These are phyloP conservation scores for Acyrthosiphon pisum DNA, from an alignment of 1,140 invertebrate genomes.

Conservation along the genomic window DNA sequence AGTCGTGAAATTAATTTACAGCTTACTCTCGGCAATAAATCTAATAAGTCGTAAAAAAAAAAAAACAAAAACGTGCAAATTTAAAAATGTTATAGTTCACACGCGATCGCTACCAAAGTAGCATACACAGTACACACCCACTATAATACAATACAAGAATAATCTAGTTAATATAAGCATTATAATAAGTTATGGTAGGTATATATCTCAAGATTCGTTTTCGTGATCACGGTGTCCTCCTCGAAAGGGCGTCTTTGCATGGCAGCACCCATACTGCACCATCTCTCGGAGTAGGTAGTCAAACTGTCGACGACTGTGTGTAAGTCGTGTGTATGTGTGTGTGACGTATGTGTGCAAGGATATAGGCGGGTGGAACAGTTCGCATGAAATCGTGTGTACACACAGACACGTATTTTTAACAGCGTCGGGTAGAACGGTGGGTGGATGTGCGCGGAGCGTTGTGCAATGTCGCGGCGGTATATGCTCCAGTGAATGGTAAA, in stretches of 20 bases:
- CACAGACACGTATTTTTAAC: background rate
- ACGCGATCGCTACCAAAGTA: background rate
- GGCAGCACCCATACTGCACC: too few relatives aligned
- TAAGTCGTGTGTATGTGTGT: background rate
- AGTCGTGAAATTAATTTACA: background rate
- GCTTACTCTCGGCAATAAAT: background rate
- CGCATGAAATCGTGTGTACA: conserved; percentile 21
- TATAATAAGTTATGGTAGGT: too few relatives aligned
- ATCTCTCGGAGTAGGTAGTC: background rate
- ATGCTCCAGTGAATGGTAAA: conserved; percentile 47
- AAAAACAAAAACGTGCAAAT: background rate
- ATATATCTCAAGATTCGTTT: background rate
- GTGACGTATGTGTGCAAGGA: background rate
- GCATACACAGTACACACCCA: background rate
- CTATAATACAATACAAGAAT: background rate
- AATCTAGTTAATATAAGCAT: too few relatives aligned
- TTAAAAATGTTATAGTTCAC: background rate
- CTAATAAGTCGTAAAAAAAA: background rate
- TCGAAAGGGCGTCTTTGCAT: background rate
- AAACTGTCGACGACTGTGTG: background rate
- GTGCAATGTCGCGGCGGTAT: conserved; percentile 27
- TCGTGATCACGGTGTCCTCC: background rate
- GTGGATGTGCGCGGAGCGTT: background rate
- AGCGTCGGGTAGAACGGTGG: background rate
- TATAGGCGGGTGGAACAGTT: conserved; percentile 5